Evolutionary conservation across 2,113 vertebrate species (phyloP).

Genomic region (Pachypanchax playfairii): DNA sequence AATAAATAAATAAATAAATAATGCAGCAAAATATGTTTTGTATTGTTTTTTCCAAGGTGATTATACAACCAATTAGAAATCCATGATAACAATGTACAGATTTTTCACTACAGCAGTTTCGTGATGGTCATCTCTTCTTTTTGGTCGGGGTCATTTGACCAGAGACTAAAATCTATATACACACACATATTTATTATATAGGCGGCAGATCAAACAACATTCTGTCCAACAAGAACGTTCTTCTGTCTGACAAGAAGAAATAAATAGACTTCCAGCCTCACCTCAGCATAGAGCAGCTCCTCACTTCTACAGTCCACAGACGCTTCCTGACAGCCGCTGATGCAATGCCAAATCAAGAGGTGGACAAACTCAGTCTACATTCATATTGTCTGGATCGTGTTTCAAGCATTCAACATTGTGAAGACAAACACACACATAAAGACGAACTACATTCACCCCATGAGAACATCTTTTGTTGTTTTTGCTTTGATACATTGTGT

Average conservation of each 20-base stretch:
- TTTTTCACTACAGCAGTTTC: constrained; percentile 40
- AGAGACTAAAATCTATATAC: constrained; percentile 60
- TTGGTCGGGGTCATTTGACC: constrained; percentile 71
- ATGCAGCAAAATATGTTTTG: too few species aligned
- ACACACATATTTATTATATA: too few species aligned
- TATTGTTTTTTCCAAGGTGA: too few species aligned
- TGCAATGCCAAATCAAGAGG: constrained; percentile 65
- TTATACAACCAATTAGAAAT: too few species aligned
- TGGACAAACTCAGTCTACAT: constrained; percentile 11
- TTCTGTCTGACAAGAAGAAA: constrained; percentile 76
- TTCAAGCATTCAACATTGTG: constrained; percentile 18
- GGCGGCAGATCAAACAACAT: constrained; percentile 75
- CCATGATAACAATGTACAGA: background rate
- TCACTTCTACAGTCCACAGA: constrained; percentile 75
- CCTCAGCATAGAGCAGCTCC: constrained; percentile 73
- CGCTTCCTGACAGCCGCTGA: constrained; percentile 57
- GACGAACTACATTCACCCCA: background rate
- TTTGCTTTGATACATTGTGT: constrained; percentile 10
- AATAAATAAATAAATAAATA: too few species aligned
- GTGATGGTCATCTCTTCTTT: constrained; percentile 44
- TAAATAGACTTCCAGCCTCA: constrained; percentile 73
- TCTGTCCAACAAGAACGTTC: constrained; percentile 76
- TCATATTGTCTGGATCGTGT: constrained; percentile 2
- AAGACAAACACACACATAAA: constrained; percentile 9
- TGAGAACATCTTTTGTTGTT: background rate